Evolutionary conservation across 2,797 vertebrate species (phyloP).

Genomic region (Centroberyx gerrardi): DNA sequence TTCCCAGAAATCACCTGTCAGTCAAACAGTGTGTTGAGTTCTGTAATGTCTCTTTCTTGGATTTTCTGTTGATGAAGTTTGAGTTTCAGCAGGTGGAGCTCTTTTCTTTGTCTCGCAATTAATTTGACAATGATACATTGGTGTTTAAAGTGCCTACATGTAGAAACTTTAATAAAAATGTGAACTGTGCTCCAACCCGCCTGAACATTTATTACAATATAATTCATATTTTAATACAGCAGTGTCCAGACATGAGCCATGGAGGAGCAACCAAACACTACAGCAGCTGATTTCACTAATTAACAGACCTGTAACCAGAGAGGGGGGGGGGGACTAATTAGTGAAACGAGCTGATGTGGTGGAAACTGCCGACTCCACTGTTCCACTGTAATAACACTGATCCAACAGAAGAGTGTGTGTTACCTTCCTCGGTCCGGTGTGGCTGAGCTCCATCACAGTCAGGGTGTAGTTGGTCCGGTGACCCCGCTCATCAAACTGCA

Average conservation of each 20-base stretch:
- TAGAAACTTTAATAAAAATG: too few relatives aligned
- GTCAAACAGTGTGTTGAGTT: too few relatives aligned
- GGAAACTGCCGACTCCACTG: slow-evolving; percentile 25
- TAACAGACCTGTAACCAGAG: slow-evolving; percentile 43
- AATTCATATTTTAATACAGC: neutral
- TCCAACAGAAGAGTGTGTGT: too few relatives aligned
- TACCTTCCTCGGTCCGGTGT: slow-evolving; percentile 91
- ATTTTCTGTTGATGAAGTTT: too few relatives aligned
- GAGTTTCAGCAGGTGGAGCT: too few relatives aligned
- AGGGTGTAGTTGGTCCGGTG: slow-evolving; percentile 95
- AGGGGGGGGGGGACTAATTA: slow-evolving; percentile 50
- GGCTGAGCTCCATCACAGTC: slow-evolving; percentile 92
- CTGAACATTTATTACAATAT: neutral
- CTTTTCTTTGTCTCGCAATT: too few relatives aligned
- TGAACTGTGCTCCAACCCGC: too few relatives aligned
- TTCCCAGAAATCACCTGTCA: too few relatives aligned
- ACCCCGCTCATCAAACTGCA: slow-evolving; percentile 96
- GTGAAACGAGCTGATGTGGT: slow-evolving; percentile 42
- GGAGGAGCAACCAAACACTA: slow-evolving; percentile 23
- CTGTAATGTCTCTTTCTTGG: too few relatives aligned
- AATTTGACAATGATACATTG: too few relatives aligned
- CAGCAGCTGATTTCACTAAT: slow-evolving; percentile 60
- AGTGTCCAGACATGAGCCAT: neutral
- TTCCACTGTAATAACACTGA: too few relatives aligned
- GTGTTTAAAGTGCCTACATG: too few relatives aligned